phyloP scores from a whole-genome alignment of 1,140 invertebrate genomes.

The Trachymyrmex septentrionalis region DNA sequence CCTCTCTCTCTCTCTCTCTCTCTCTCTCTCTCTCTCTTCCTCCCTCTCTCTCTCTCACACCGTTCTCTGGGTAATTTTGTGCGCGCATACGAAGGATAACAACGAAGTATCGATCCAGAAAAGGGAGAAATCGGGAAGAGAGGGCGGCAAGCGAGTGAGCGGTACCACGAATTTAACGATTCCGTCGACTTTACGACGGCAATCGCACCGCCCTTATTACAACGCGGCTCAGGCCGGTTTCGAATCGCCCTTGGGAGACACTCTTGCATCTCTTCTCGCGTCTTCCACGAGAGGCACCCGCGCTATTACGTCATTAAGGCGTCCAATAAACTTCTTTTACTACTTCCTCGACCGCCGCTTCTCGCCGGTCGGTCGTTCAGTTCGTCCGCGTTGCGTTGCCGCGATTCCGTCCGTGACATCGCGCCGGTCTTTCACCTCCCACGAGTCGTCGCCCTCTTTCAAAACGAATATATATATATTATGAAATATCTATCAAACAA shows the following conservation, averaged over 20 bases:
- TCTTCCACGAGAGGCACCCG: constrained; percentile 59
- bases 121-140: too few relatives aligned
- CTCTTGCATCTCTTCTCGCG: constrained; percentile 20
- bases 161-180: constrained; percentile 76
- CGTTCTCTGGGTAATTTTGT: constrained; percentile 51
- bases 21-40: neutral
- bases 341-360: constrained; percentile 70
- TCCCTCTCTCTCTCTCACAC: neutral
- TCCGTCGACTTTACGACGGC: constrained; percentile 72
- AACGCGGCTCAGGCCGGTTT: constrained; percentile 68
- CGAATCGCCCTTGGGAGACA: constrained; percentile 75
- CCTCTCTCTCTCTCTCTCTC: neutral
- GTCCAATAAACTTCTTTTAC: constrained; percentile 79
- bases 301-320: constrained; percentile 77
- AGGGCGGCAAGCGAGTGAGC: neutral
- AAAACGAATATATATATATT: neutral
- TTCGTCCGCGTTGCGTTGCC: constrained; percentile 35
- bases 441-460: constrained; percentile 54
- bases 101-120: constrained; percentile 1
- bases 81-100: constrained; percentile 44
- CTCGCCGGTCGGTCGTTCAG: constrained; percentile 7
- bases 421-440: constrained; percentile 58
- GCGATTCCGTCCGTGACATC: constrained; percentile 48
- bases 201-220: constrained; percentile 75
- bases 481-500: neutral